Conservation (phyloP, 1,140 invertebrate species). For the Magallana ariakensis region DNA sequence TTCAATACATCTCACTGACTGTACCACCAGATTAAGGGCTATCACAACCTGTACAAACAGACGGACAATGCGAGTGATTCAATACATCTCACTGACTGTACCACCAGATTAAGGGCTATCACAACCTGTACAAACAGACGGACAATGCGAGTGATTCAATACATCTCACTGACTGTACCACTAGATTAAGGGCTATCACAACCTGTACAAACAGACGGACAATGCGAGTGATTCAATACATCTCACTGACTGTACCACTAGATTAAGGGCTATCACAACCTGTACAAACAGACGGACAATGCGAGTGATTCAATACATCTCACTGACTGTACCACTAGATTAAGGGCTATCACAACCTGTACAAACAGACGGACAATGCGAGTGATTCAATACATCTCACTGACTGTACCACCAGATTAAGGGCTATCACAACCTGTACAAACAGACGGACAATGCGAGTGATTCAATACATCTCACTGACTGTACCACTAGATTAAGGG, state of each 20-base stretch:
- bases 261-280: conserved; percentile 52
- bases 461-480: conserved; percentile 60
- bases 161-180: conserved; percentile 57
- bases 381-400: no score
- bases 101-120: conserved; percentile 45
- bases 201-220: conserved; percentile 43
- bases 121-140: conserved; percentile 48
- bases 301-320: no score
- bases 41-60: conserved; percentile 51
- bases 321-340: conserved; percentile 54
- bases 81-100: conserved; percentile 58
- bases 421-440: conserved; percentile 51
- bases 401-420: conserved; percentile 53
- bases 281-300: conserved; percentile 13
- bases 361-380: neutral
- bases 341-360: conserved; percentile 53
- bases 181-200: conserved; percentile 47
- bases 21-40: conserved; percentile 48
- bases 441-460: no score
- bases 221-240: no score
- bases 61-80: no score
- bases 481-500: conserved; percentile 50
- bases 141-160: no score
- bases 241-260: conserved; percentile 55
- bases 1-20: conserved; percentile 58